Conservation (phyloP, 2,797 vertebrate species). For the Enteromius argenteus region DNA sequence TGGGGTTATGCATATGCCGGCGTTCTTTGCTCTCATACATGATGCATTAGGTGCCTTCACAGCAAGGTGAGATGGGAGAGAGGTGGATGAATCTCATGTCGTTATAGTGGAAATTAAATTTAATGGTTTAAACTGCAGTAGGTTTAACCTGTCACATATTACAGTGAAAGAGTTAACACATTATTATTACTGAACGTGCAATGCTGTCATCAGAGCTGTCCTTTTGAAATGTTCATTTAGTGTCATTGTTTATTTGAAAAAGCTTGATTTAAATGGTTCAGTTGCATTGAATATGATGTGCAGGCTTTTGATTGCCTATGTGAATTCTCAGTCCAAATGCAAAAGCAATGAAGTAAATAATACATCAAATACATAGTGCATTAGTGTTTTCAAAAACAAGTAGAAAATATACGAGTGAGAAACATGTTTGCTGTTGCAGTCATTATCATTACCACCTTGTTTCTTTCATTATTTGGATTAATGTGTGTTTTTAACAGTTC, state of each 20-base stretch:
- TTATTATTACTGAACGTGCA: background rate
- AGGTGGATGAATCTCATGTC: conserved; percentile 10
- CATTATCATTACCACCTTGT: background rate
- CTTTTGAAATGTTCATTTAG: background rate
- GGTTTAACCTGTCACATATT: conserved; percentile 19
- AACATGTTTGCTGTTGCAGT: background rate
- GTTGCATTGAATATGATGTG: background rate
- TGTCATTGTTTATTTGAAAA: background rate
- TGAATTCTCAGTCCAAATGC: background rate
- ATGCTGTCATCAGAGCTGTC: background rate
- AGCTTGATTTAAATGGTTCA: background rate
- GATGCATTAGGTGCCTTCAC: conserved; percentile 46
- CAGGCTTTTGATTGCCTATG: background rate
- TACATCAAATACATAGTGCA: background rate
- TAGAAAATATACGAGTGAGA: background rate
- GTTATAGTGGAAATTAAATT: conserved; percentile 40
- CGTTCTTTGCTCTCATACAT: conserved; percentile 50
- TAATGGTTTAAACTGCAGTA: conserved; percentile 36
- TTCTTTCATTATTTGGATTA: background rate
- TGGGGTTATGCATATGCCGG: conserved; percentile 20
- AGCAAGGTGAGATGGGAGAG: conserved; percentile 42
- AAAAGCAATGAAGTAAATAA: background rate
- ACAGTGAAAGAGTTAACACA: background rate
- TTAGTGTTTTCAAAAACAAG: background rate
- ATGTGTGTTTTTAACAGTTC: background rate